phyloP scores from a whole-genome alignment of 2,113 vertebrate species.

The Pseudorasbora parva region DNA sequence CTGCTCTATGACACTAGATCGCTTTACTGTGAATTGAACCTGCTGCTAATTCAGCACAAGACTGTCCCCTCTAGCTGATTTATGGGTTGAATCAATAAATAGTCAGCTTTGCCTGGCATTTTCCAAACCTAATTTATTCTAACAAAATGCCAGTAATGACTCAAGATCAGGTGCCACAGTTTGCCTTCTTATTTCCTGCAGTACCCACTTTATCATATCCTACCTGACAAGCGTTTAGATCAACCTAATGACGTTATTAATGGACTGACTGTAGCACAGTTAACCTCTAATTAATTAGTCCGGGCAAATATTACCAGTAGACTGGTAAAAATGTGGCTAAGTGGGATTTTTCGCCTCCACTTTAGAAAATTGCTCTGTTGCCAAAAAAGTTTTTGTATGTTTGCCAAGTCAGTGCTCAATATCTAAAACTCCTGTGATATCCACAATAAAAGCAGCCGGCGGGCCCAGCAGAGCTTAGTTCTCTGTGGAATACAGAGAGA shows the following conservation, averaged over 20 bases:
- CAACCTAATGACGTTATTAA: constrained; percentile 21
- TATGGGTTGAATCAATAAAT: constrained; percentile 17
- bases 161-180: constrained; percentile 33
- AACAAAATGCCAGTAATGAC: constrained; percentile 20
- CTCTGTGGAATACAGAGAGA: constrained; percentile 11
- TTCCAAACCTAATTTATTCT: constrained; percentile 16
- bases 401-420: constrained; percentile 32
- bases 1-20: background rate
- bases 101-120: background rate
- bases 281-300: constrained; percentile 21
- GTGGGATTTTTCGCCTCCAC: background rate
- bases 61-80: constrained; percentile 4
- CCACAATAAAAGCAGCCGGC: constrained; percentile 46
- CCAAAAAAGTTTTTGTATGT: constrained; percentile 43
- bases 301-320: constrained; percentile 4
- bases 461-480: background rate
- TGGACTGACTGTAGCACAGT: constrained; percentile 1
- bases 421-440: constrained; percentile 37
- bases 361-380: constrained; percentile 24
- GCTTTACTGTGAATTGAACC: constrained; percentile 19
- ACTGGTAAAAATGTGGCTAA: background rate
- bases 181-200: background rate
- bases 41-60: background rate
- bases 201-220: background rate
- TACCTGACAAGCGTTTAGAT: constrained; percentile 10